Base-by-base conservation (phyloP, 1,140 invertebrate genomes). In the Trichogramma pretiosum region DNA sequence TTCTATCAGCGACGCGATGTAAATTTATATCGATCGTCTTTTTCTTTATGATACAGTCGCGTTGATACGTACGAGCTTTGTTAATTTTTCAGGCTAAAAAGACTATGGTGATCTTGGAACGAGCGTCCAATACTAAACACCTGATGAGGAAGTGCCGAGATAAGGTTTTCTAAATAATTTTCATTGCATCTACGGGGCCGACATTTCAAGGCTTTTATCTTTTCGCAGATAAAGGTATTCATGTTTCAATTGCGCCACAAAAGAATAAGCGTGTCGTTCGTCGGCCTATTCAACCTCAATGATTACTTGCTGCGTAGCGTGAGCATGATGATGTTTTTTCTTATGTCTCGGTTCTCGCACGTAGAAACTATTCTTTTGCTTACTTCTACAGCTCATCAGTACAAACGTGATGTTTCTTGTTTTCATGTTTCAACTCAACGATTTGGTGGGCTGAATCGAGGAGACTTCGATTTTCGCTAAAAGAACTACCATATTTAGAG, bases 21-120 rank as follows among this genome's bases (percentile, higher is more conserved):
- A 28, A 11, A 28, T 7, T 28, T 7, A 11, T 7, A 28, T 28
- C 5, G 11, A 28, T 28, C 5, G 24, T 28, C 5, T 5, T 28
- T 28, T 5, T 7, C 5, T 28, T 28, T 28, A 28, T 7, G 5
- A 11, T 7, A 28, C 24, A 28, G n/a, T n/a, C n/a, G n/a, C 11
- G 24, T 28, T 28, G 24, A 5, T 28, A 28, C 24, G 5, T 7
- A 11, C 11, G 11, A 28, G 24, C 24, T 28, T 28, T 28, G 11
- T 28, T 28, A n/a, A 40, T 40, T 28, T 46, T 46, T 14, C 19
- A 46, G 45, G 45, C 45, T 14, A 46, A 46, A 22, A 22, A 23
- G 16, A 46, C 26, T 1, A 13, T 46, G 22, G 16, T 21, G 16
- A 32, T 23, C 22, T 16, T 46, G 8, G n/a, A 39, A 17, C n/a